Evolutionary conservation across 2,797 vertebrate genomes (phyloP).

Genomic region (Neomorphus geoffroyi): DNA sequence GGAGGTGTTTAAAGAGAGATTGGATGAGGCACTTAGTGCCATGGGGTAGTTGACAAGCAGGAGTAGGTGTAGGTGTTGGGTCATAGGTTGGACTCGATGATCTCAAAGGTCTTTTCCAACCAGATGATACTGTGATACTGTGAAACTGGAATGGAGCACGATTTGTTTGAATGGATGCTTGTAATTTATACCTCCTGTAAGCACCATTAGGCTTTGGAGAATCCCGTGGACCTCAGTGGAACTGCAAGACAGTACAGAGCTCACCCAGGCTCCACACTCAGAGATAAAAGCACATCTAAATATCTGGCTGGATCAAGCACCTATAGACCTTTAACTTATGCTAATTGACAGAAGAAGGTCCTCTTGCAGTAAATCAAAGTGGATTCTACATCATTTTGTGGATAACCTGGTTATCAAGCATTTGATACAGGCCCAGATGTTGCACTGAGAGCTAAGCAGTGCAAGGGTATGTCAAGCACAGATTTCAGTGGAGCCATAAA

Average conservation of each 20-base stretch:
- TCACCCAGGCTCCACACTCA: not conserved
- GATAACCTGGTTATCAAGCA: constrained; percentile 14
- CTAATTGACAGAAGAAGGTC: constrained; percentile 7
- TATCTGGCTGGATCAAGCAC: not conserved
- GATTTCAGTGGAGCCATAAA: constrained; percentile 6
- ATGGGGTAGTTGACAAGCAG: too few relatives aligned
- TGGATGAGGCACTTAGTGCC: too few relatives aligned
- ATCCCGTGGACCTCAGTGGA: not conserved
- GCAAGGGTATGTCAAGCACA: not conserved
- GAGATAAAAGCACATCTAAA: not conserved
- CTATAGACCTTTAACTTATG: not conserved
- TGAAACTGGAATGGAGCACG: not conserved
- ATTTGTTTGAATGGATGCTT: not conserved
- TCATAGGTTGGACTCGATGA: too few relatives aligned
- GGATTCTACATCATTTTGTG: not conserved
- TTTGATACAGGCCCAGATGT: not conserved
- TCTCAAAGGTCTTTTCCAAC: too few relatives aligned
- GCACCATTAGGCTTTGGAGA: not conserved
- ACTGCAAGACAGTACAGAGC: accelerated
- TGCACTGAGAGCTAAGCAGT: not conserved
- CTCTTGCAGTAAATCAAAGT: constrained; percentile 29
- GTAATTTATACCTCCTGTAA: not conserved
- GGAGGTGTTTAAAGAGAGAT: too few relatives aligned
- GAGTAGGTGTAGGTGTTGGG: too few relatives aligned
- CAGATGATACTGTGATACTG: too few relatives aligned